These are phyloP conservation scores for Enchytraeus crypticus DNA, from an alignment of 2,888 invertebrate species.

Conservation along the genomic window DNA sequence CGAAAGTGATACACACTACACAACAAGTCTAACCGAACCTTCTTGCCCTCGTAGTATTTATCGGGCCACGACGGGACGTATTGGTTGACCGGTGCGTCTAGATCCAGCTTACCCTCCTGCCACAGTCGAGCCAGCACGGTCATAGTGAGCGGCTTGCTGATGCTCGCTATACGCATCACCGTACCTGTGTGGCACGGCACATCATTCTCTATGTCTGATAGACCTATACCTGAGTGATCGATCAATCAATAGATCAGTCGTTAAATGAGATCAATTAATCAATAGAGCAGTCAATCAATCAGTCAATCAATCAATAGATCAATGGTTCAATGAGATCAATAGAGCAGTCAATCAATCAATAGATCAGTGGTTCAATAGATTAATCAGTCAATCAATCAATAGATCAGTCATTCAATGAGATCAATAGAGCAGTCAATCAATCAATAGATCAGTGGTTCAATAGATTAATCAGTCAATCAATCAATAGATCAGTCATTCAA, in stretches of 20 bases:
- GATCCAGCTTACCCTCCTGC: conserved; percentile 53
- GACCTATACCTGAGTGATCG: conserved; percentile 48
- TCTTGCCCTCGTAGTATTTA: conserved; percentile 50
- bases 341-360: too few species aligned
- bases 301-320: background rate
- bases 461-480: too few species aligned
- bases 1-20: too few species aligned
- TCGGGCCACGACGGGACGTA: conserved; percentile 54
- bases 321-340: too few species aligned
- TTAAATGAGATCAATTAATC: too few species aligned
- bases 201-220: conserved; percentile 54
- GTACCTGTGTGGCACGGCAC: conserved; percentile 48
- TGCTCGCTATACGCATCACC: conserved; percentile 57
- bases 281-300: too few species aligned
- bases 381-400: too few species aligned
- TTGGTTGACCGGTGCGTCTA: conserved; percentile 52
- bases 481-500: too few species aligned
- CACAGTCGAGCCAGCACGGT: conserved; percentile 52
- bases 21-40: conserved; percentile 33
- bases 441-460: too few species aligned
- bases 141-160: conserved; percentile 56
- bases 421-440: too few species aligned
- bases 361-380: too few species aligned
- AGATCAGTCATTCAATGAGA: too few species aligned
- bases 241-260: background rate